Evolutionary conservation across 2,888 invertebrate species (phyloP).

Genomic region (Germaria angustata): DNA sequence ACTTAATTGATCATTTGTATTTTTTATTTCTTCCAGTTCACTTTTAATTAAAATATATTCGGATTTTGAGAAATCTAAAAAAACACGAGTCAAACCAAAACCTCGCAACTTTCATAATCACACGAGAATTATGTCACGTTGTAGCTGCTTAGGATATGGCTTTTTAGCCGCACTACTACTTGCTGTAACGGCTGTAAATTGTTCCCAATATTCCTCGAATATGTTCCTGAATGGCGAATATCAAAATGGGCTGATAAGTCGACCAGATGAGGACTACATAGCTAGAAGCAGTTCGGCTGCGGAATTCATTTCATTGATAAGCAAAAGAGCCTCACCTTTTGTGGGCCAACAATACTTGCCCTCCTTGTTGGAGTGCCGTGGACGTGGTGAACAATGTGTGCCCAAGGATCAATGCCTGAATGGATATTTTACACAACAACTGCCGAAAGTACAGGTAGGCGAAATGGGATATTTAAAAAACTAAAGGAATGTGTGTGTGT

Average conservation of each 20-base stretch:
- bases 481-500: neutral
- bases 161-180: slow-evolving; percentile 69
- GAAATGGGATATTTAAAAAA: neutral
- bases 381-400: slow-evolving; percentile 77
- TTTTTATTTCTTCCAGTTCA: slow-evolving; percentile 29
- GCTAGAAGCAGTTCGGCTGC: slow-evolving; percentile 73
- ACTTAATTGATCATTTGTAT: neutral
- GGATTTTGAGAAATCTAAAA: slow-evolving; percentile 17
- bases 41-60: slow-evolving; percentile 37
- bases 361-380: slow-evolving; percentile 73
- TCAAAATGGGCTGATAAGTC: slow-evolving; percentile 73
- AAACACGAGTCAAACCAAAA: slow-evolving; percentile 9
- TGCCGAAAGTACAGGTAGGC: slow-evolving; percentile 75
- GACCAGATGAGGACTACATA: slow-evolving; percentile 71
- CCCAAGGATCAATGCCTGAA: slow-evolving; percentile 74
- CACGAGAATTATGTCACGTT: slow-evolving; percentile 69
- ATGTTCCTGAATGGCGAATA: slow-evolving; percentile 78
- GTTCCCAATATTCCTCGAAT: slow-evolving; percentile 73
- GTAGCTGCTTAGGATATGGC: slow-evolving; percentile 69
- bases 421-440: slow-evolving; percentile 73
- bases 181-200: slow-evolving; percentile 49
- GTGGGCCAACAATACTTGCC: slow-evolving; percentile 76
- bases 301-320: slow-evolving; percentile 77
- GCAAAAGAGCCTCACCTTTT: slow-evolving; percentile 77
- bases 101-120: slow-evolving; percentile 45